These are phyloP conservation scores for Neotragus moschatus DNA, from an alignment of 2,113 vertebrate genomes.

Conservation along the genomic window DNA sequence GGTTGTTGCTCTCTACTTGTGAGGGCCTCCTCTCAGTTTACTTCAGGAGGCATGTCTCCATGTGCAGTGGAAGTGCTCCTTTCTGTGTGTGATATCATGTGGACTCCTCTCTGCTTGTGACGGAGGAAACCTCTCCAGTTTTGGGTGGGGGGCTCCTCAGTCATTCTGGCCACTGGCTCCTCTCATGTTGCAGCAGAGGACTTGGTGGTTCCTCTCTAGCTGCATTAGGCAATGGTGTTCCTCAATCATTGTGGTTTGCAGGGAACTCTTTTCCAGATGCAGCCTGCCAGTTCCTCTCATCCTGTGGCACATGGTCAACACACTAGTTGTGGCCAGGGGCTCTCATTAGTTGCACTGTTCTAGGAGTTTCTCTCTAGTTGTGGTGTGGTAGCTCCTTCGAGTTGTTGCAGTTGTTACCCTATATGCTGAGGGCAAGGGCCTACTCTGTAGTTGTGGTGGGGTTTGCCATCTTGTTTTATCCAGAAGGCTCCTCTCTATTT, in stretches of 20 bases:
- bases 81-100: not conserved
- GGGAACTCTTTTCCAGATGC: too few relatives aligned
- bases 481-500: not conserved
- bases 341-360: not conserved
- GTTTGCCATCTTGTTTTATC: not conserved
- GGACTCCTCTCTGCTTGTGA: not conserved
- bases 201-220: not conserved
- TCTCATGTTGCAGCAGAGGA: not conserved
- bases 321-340: not conserved
- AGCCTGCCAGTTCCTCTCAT: not conserved
- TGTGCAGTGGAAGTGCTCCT: not conserved
- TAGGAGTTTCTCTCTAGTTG: not conserved
- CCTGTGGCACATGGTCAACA: not conserved
- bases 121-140: not conserved
- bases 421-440: not conserved
- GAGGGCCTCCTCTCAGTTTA: not conserved
- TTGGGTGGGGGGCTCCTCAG: not conserved
- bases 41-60: not conserved
- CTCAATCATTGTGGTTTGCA: not conserved
- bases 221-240: not conserved
- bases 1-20: not conserved
- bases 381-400: not conserved
- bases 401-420: not conserved
- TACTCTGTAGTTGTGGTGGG: not conserved
- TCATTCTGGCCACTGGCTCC: not conserved